phyloP scores from a whole-genome alignment of 2,113 vertebrate species.

The Dasyornis broadbenti region DNA sequence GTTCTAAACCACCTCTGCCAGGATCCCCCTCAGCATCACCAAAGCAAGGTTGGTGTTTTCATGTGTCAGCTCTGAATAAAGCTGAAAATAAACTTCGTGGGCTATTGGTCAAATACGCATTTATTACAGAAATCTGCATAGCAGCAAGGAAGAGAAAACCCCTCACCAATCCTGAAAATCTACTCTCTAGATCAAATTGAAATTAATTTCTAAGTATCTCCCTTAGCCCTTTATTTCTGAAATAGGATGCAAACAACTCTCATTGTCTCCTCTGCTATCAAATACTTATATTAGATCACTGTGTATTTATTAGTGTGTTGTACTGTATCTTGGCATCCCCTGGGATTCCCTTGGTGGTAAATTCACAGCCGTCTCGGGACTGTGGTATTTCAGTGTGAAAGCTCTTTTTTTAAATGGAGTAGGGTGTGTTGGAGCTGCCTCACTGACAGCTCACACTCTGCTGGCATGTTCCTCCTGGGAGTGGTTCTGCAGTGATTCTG shows the following conservation, averaged over 20 bases:
- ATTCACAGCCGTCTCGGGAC: not conserved
- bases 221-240: not conserved
- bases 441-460: not conserved
- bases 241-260: not conserved
- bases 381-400: not conserved
- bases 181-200: not conserved
- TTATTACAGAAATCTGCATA: not conserved
- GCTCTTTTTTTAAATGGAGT: not conserved
- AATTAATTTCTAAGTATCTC: not conserved
- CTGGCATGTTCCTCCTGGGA: not conserved
- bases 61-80: not conserved
- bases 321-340: not conserved
- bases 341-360: not conserved
- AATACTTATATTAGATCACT: not conserved
- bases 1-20: not conserved
- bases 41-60: not conserved
- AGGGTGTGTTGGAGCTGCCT: not conserved
- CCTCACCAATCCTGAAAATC: not conserved
- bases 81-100: not conserved
- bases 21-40: not conserved
- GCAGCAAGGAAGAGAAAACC: not conserved
- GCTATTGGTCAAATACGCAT: not conserved
- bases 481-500: accelerated
- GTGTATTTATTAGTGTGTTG: not conserved
- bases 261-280: not conserved